Conservation (phyloP, 2,888 invertebrate species). For the Deroplatys truncata region DNA sequence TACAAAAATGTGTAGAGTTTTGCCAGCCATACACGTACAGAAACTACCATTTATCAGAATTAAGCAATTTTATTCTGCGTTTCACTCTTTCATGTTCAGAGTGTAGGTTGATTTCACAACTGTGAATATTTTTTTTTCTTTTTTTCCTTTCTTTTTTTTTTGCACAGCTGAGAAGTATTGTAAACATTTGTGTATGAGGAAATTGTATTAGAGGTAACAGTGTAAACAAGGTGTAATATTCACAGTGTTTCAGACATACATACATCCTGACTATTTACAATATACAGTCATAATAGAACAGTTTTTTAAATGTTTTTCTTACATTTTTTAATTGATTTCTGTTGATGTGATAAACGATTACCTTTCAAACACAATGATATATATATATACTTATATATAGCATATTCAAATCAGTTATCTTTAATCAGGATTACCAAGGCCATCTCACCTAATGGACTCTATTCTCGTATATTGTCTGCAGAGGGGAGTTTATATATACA, state of each 20-base stretch:
- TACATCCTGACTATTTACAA: conserved; percentile 22
- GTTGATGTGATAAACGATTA: not conserved
- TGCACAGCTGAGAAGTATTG: not conserved
- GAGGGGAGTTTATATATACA: conserved; percentile 1
- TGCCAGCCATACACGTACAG: not conserved
- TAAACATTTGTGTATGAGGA: not conserved
- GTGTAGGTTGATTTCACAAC: not conserved
- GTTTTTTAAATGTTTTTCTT: not conserved
- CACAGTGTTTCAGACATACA: conserved; percentile 8
- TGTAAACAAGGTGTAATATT: not conserved
- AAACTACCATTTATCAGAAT: not conserved
- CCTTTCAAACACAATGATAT: conserved; percentile 3
- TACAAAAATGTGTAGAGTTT: not conserved
- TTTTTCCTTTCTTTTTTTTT: not conserved
- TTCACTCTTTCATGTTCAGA: not conserved
- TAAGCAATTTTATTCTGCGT: not conserved
- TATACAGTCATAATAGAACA: conserved; percentile 14
- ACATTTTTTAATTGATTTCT: not conserved
- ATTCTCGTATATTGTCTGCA: conserved; percentile 8
- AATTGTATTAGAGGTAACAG: not conserved
- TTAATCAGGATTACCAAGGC: not conserved
- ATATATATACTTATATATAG: not conserved
- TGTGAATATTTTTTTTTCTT: not conserved
- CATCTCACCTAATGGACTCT: not conserved
- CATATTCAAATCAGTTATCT: not conserved